These are phyloP conservation scores for Bothrops alternatus DNA, from an alignment of 2,797 vertebrate species.

Conservation along the genomic window DNA sequence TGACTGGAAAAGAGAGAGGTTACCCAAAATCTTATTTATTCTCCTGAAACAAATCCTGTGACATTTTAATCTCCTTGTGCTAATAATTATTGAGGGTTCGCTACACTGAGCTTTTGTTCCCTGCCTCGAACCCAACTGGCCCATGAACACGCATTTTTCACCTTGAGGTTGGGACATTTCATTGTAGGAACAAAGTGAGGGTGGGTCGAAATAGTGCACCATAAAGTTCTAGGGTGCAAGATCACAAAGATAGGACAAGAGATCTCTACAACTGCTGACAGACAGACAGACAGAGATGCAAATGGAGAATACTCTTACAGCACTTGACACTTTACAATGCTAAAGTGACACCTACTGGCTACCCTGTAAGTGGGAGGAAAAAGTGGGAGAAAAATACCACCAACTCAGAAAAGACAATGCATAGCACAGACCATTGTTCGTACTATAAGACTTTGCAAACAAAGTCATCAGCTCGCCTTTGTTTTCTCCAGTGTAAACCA, in stretches of 20 bases:
- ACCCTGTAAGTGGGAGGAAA: background rate
- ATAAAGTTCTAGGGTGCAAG: background rate
- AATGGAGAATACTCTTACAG: background rate
- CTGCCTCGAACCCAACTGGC: background rate
- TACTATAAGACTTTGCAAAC: background rate
- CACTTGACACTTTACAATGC: constrained; percentile 3
- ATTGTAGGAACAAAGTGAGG: background rate
- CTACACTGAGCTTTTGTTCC: background rate
- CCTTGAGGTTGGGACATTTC: background rate
- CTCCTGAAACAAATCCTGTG: constrained; percentile 4
- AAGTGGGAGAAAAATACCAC: background rate
- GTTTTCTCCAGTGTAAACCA: background rate
- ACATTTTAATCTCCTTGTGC: constrained; percentile 16
- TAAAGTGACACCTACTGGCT: constrained; percentile 30
- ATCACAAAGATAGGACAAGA: background rate
- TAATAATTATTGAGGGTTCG: background rate
- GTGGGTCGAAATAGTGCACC: background rate
- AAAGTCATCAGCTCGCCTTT: too few relatives aligned
- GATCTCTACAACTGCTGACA: background rate
- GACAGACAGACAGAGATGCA: too few relatives aligned
- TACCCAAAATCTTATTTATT: background rate
- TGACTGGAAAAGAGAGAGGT: background rate
- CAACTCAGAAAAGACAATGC: background rate
- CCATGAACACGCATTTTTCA: background rate
- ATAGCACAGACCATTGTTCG: background rate